phyloP scores from a whole-genome alignment of 2,797 vertebrate genomes.

The Moxostoma hubbsi region DNA sequence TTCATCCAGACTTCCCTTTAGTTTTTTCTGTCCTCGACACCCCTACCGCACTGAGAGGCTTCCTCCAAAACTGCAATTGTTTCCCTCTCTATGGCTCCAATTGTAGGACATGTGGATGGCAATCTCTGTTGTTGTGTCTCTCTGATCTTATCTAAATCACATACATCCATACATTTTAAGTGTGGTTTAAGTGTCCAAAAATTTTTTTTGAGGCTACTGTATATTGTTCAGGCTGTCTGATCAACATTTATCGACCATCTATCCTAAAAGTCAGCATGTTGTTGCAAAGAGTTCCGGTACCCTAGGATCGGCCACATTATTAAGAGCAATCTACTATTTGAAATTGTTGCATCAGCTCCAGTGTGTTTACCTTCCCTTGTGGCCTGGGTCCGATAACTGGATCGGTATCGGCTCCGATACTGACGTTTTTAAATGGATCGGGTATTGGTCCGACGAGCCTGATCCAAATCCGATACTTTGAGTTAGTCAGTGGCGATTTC shows the following conservation, averaged over 20 bases:
- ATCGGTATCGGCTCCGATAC: no score
- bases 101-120: slow-evolving; percentile 17
- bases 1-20: slow-evolving; percentile 26
- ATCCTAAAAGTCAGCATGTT: background rate
- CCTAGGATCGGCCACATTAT: no score
- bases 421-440: no score
- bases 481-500: no score
- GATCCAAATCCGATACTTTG: no score
- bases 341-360: no score
- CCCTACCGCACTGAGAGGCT: slow-evolving; percentile 2
- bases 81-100: background rate
- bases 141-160: background rate
- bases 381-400: no score
- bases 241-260: background rate
- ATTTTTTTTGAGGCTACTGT: background rate
- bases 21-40: background rate
- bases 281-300: no score
- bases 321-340: no score
- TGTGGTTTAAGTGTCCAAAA: background rate
- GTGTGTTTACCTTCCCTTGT: no score
- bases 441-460: no score
- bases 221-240: background rate
- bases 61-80: slow-evolving; percentile 15
- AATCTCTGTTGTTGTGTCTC: slow-evolving; percentile 1
- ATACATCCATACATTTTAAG: background rate